phyloP scores from a whole-genome alignment of 2,797 vertebrate species.

The Pseudochirops corinnae region DNA sequence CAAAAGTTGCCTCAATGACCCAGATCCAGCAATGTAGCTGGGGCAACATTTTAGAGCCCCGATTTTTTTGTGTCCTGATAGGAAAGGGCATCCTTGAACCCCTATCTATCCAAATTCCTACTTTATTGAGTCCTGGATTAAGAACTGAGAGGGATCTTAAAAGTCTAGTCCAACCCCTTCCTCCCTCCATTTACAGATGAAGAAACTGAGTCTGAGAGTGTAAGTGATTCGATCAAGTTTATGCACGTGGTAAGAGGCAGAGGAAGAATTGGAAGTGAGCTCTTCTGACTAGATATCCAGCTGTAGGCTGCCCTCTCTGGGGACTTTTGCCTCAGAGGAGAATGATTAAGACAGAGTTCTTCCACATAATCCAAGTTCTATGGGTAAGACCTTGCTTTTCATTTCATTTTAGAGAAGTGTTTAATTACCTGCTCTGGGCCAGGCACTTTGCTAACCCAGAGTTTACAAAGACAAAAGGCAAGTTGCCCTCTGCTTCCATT shows the following conservation, averaged over 20 bases:
- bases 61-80: constrained; percentile 31
- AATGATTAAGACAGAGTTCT: background rate
- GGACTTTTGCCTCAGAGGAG: background rate
- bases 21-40: background rate
- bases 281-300: background rate
- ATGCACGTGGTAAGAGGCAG: background rate
- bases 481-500: background rate
- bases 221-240: background rate
- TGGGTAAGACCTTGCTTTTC: background rate
- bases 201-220: background rate
- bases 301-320: background rate
- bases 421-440: background rate
- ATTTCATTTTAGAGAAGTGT: background rate
- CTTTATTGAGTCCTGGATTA: constrained; percentile 5
- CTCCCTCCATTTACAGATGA: background rate
- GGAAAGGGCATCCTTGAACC: background rate
- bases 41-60: background rate
- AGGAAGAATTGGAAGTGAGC: background rate
- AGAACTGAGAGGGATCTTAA: constrained; percentile 16
- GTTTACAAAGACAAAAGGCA: background rate
- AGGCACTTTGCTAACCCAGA: background rate
- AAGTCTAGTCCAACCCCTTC: background rate
- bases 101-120: constrained; percentile 20
- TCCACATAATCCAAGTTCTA: background rate
- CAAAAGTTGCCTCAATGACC: constrained; percentile 22